phyloP scores from a whole-genome alignment of 1,140 invertebrate genomes.

The Tetranychus cinnabarinus region DNA sequence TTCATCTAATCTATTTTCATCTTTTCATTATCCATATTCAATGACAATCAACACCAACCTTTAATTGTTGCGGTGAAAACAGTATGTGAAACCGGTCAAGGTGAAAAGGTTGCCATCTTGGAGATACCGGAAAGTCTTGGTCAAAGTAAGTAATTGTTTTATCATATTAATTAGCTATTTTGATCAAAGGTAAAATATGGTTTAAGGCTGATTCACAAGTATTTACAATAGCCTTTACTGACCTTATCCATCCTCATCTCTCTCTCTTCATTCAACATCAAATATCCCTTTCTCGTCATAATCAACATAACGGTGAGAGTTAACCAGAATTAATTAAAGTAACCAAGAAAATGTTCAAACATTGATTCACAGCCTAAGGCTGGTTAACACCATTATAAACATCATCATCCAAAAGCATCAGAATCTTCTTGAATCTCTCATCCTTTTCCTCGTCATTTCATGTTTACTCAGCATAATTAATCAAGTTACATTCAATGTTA shows the following conservation, averaged over 20 bases:
- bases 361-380: background rate
- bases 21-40: too few relatives aligned
- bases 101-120: conserved; percentile 60
- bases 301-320: background rate
- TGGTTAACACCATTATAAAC: background rate
- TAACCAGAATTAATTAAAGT: background rate
- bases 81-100: conserved; percentile 52
- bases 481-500: too few relatives aligned
- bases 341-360: background rate
- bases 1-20: too few relatives aligned
- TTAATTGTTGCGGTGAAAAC: too few relatives aligned
- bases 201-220: background rate
- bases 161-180: conserved; percentile 1
- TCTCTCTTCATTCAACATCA: background rate
- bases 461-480: too few relatives aligned
- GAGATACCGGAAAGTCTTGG: conserved; percentile 68
- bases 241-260: background rate
- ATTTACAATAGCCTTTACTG: background rate
- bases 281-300: background rate
- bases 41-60: too few relatives aligned
- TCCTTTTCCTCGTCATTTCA: too few relatives aligned
- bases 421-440: too few relatives aligned
- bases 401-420: background rate
- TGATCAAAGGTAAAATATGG: background rate
- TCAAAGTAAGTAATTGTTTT: conserved; percentile 38